Evolutionary conservation across 1,140 invertebrate species (phyloP).

Genomic region (Drosophila obscura): DNA sequence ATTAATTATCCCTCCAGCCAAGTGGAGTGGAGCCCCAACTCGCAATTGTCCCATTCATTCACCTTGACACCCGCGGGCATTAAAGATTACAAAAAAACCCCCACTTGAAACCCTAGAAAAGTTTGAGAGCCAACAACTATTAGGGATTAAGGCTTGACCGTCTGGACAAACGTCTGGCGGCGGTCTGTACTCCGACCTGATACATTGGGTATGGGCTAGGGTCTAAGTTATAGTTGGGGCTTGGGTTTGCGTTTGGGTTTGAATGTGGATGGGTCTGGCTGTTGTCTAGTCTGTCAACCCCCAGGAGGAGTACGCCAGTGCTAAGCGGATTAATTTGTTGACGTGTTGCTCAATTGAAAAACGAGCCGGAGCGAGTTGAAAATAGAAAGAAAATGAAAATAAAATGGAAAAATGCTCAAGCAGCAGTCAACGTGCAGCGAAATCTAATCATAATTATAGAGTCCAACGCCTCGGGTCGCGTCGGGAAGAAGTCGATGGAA

Average conservation of each 20-base stretch:
- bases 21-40: conserved; percentile 34
- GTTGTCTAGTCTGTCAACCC: conserved; percentile 62
- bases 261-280: conserved; percentile 34
- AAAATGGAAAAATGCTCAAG: conserved; percentile 29
- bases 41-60: conserved; percentile 49
- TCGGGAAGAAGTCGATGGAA: conserved; percentile 24
- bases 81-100: conserved; percentile 11
- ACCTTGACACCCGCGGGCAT: conserved; percentile 56
- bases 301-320: conserved; percentile 55
- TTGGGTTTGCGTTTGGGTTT: too few species aligned
- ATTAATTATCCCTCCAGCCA: conserved; percentile 56
- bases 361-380: conserved; percentile 15
- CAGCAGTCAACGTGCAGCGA: conserved; percentile 53
- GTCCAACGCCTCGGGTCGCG: conserved; percentile 32
- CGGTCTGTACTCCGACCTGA: conserved; percentile 20
- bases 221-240: conserved; percentile 2
- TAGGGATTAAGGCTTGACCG: conserved; percentile 74
- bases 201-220: conserved; percentile 25
- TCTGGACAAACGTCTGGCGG: conserved; percentile 68
- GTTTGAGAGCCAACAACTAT: conserved; percentile 59
- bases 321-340: conserved; percentile 76
- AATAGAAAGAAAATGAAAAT: conserved; percentile 15
- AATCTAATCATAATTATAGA: conserved; percentile 78
- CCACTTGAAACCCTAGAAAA: conserved; percentile 59
- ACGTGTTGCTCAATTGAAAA: conserved; percentile 65